Conservation (phyloP, 2,797 vertebrate species). For the Argentina silus region DNA sequence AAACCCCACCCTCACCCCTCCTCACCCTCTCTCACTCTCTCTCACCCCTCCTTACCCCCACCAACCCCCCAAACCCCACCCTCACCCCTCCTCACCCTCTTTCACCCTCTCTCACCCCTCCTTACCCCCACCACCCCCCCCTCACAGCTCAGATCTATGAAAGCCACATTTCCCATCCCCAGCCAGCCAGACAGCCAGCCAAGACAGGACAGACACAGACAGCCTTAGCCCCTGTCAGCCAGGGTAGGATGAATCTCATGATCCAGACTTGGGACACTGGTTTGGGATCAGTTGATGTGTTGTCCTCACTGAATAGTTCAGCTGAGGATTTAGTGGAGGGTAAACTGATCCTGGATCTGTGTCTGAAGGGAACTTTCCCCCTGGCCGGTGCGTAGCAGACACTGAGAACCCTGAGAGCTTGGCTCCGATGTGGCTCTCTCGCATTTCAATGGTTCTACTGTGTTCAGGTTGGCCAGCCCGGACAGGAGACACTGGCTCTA, state of each 20-base stretch:
- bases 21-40: too few relatives aligned
- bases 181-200: too few relatives aligned
- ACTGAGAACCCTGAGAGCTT: constrained; percentile 50
- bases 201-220: too few relatives aligned
- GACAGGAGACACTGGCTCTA: constrained; percentile 1
- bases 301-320: background rate
- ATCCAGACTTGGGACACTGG: background rate
- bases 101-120: too few relatives aligned
- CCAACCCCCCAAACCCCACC: too few relatives aligned
- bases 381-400: constrained; percentile 16
- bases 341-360: background rate
- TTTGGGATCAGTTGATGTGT: background rate
- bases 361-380: background rate
- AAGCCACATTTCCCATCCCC: too few relatives aligned
- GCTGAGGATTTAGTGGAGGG: background rate
- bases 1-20: too few relatives aligned
- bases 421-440: constrained; percentile 50
- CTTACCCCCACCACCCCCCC: too few relatives aligned
- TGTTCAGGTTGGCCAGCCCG: constrained; percentile 51
- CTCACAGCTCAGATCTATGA: too few relatives aligned
- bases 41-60: too few relatives aligned
- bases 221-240: too few relatives aligned
- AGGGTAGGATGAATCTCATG: background rate
- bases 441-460: constrained; percentile 67
- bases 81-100: too few relatives aligned